Conservation (phyloP, 2,888 invertebrate species). For the Rutpela maculata region DNA sequence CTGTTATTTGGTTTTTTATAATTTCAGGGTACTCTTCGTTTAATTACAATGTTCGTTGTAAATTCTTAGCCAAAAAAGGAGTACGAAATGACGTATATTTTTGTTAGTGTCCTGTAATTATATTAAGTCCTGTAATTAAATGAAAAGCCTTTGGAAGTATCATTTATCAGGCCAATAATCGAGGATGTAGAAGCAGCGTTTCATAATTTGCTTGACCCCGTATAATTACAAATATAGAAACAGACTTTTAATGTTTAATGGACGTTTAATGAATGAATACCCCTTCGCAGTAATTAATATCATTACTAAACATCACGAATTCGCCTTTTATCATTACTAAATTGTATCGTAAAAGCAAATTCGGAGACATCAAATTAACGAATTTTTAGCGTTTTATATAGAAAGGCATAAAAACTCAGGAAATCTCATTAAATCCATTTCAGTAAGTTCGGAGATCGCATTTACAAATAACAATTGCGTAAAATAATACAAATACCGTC, state of each 20-base stretch:
- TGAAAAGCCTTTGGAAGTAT: background rate
- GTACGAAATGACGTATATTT: background rate
- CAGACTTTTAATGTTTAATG: background rate
- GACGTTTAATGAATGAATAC: background rate
- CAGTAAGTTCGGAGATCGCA: background rate
- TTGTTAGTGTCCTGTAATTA: background rate
- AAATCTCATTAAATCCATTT: background rate
- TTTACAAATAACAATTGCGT: no score
- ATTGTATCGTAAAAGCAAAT: background rate
- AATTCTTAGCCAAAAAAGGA: no score
- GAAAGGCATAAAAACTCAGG: background rate
- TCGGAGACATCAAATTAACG: background rate
- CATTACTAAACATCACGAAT: background rate
- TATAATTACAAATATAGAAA: conserved; percentile 2
- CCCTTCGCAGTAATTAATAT: background rate
- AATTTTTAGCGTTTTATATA: background rate
- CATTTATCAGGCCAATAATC: background rate
- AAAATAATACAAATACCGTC: no score
- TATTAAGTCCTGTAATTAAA: background rate
- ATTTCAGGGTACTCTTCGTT: no score
- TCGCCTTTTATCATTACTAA: background rate
- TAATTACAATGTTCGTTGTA: no score
- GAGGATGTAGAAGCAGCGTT: background rate
- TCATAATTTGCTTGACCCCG: background rate
- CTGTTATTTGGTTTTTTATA: no score